A percentile compares a stretch with the other conserved stretches of the same genome.
Evolutionary conservation across 2,888 invertebrate species (phyloP).

Genomic region (Ephialtes manifestator): DNA sequence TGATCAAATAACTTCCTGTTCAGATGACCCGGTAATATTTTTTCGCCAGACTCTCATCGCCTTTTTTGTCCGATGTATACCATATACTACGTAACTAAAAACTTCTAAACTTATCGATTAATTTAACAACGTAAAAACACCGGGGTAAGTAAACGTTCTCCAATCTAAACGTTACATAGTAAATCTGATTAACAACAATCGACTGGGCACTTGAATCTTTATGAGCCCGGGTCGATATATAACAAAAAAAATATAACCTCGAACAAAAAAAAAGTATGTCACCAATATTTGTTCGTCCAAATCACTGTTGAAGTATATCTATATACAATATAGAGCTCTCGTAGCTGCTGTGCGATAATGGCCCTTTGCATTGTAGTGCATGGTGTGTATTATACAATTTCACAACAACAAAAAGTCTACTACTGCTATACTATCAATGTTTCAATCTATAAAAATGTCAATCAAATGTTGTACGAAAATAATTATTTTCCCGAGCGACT

Average conservation of each 20-base stretch:
- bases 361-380: conserved; percentile 51
- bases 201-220: conserved; percentile 29
- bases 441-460: conserved; percentile 24
- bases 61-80: conserved; percentile 41
- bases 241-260: conserved; percentile 31
- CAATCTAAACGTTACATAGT: conserved; percentile 65
- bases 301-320: conserved; percentile 24
- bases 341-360: conserved; percentile 43
- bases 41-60: conserved; percentile 42
- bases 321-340: conserved; percentile 8
- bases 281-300: conserved; percentile 21
- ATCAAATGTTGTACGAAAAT: conserved; percentile 11
- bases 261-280: background rate
- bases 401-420: background rate
- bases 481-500: conserved; percentile 2
- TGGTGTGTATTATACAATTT: conserved; percentile 33
- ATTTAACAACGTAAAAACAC: conserved; percentile 68
- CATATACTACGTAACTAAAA: conserved; percentile 49
- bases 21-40: background rate
- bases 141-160: conserved; percentile 69
- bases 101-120: conserved; percentile 67
- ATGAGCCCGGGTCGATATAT: conserved; percentile 45
- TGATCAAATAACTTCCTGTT: too few relatives aligned
- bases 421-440: conserved; percentile 11
- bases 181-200: conserved; percentile 58